phyloP scores from a whole-genome alignment of 2,797 vertebrate genomes.

The Alauda arvensis region DNA sequence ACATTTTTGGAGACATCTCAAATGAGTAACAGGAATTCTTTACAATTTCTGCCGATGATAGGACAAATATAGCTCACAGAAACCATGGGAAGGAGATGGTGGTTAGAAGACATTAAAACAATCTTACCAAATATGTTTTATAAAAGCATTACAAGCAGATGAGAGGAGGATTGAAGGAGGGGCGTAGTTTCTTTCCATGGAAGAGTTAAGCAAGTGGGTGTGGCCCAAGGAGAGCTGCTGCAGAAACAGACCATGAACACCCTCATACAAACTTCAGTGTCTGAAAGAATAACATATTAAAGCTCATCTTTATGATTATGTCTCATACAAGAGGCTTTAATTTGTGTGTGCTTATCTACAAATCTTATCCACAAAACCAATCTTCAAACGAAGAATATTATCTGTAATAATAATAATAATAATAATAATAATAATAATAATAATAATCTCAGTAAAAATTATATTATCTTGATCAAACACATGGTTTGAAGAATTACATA shows the following conservation, averaged over 20 bases:
- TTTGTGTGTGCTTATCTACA: not conserved
- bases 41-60: not conserved
- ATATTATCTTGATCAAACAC: not conserved
- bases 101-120: not conserved
- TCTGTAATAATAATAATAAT: not conserved
- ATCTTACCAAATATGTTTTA: not conserved
- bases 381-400: not conserved
- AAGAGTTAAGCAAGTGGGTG: not conserved
- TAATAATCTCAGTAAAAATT: not conserved
- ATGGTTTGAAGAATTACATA: not conserved
- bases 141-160: not conserved
- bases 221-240: not conserved
- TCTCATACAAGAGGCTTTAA: not conserved
- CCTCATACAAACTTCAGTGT: no score
- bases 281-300: not conserved
- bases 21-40: not conserved
- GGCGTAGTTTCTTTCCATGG: not conserved
- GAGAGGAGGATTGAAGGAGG: not conserved
- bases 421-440: no score
- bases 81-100: not conserved
- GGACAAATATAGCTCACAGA: not conserved
- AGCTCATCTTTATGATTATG: not conserved
- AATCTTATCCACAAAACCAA: not conserved
- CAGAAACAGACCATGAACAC: not conserved
- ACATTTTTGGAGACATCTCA: not conserved